Conservation (phyloP, 1,140 invertebrate species). For the Laupala kohalensis region DNA sequence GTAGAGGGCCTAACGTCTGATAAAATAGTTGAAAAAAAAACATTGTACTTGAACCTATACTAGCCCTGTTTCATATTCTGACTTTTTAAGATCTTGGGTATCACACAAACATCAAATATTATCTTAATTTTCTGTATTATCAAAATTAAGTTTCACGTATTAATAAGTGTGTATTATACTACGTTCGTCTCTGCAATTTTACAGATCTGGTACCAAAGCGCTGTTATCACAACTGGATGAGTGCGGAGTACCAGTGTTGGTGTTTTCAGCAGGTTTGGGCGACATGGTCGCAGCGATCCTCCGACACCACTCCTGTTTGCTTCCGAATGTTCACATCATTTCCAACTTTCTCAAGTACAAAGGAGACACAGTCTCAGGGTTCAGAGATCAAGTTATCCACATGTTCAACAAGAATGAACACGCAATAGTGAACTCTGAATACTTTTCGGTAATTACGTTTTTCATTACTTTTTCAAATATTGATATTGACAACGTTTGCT, state of each 20-base stretch:
- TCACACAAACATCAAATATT: too few species aligned
- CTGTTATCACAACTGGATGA: constrained; percentile 53
- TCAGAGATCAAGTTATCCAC: constrained; percentile 63
- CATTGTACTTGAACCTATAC: too few species aligned
- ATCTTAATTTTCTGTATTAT: too few species aligned
- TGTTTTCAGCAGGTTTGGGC: constrained; percentile 90
- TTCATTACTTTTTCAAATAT: too few species aligned
- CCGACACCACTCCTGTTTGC: constrained; percentile 47
- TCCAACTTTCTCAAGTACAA: constrained; percentile 82
- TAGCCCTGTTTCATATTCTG: too few species aligned
- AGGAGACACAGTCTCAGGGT: constrained; percentile 49
- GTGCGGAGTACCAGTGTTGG: constrained; percentile 63
- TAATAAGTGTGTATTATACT: too few species aligned
- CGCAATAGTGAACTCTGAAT: constrained; percentile 60
- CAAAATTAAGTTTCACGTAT: too few species aligned
- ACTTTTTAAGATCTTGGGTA: too few species aligned
- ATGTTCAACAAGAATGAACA: constrained; percentile 85
- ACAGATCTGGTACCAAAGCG: constrained; percentile 56
- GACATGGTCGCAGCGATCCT: constrained; percentile 68
- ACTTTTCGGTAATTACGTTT: constrained; percentile 64
- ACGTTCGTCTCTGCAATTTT: too few species aligned
- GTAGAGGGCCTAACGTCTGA: too few species aligned
- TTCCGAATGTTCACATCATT: constrained; percentile 69
- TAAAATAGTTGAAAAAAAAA: too few species aligned
- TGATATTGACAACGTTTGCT: too few species aligned